Base-by-base conservation (phyloP, 2,113 vertebrate species). In the Pomatorhinus ruficollis region DNA sequence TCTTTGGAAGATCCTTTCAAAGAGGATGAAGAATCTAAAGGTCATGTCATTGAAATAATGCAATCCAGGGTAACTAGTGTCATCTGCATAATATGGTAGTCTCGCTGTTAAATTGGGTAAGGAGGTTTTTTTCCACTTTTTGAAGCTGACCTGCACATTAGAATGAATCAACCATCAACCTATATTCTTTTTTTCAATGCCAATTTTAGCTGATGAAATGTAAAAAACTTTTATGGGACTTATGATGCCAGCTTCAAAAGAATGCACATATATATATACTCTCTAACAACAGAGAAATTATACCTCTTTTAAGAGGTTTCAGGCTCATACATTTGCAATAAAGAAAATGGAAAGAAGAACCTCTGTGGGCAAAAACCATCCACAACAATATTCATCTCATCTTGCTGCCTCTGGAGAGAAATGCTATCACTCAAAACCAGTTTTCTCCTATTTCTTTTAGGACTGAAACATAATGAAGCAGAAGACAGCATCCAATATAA, bases 11-110 rank as follows among this genome's bases (percentile, higher is more conserved):
- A 83, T 63, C 42, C 35, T 83, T 95, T 95, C 79, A 81, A 90
- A 86, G 76, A 93, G 21, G 19, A 92, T 90, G 76, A 93, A 93
- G 83, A 90, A 93, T 95, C 83, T 95, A 95, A 97, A 95, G 93
- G 89, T 95, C 83, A 96, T 87, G 64, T 81, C 91, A 90, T 44
- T 93, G 91, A 96, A 96, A 92, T 93, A 96, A 78, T 70, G 52
- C 10, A 25, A 64, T 89, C 14, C 52, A 70, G 61, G 24, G 47
- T 95, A 92, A 92, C 64, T 66, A 47, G 52, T 87, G 64, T 95
- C 68, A 89, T 86, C 86, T 87, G 24, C 85, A 89, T 68, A 78
- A 66, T 70, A 81, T 30, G 89, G 54, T 80, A 92, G 93, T 86
- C 71, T 88, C 22, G 0, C 47, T 75, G 5, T 47, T 90, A 93